A percentile compares a stretch with the other conserved stretches of the same genome.
Evolutionary conservation across 53 echinoderm and acorn worm species (phyloP).

Genomic region (Holothuria leucospilota): DNA sequence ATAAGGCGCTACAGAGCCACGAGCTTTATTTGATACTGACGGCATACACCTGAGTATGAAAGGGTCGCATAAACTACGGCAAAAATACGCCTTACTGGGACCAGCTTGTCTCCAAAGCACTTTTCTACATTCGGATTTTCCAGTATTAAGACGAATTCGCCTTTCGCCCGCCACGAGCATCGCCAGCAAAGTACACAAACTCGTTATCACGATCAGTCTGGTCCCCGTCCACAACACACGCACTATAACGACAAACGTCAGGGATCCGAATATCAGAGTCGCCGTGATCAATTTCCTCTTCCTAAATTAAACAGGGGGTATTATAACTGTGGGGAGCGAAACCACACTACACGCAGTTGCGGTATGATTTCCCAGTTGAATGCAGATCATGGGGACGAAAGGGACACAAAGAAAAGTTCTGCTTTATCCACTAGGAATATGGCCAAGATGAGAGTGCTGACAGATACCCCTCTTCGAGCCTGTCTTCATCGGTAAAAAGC

Average conservation of each 20-base stretch:
- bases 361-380: not conserved
- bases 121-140: too few species aligned
- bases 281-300: too few species aligned
- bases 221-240: too few species aligned
- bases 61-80: constrained; percentile 12
- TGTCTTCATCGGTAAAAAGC: too few species aligned
- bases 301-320: not conserved
- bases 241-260: too few species aligned
- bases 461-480: not conserved
- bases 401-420: constrained; percentile 16
- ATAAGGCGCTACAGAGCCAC: too few species aligned
- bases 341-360: not conserved
- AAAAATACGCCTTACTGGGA: not conserved
- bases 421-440: not conserved
- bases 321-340: constrained; percentile 15
- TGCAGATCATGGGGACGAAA: not conserved
- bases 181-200: too few species aligned
- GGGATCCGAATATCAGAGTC: too few species aligned
- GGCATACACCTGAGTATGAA: not conserved
- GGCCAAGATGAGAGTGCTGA: not conserved
- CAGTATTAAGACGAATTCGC: too few species aligned
- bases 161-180: too few species aligned
- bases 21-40: not conserved
- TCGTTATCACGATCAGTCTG: too few species aligned
- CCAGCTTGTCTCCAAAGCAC: too few species aligned